phyloP scores from a whole-genome alignment of 2,113 vertebrate genomes.

The Sprattus sprattus region DNA sequence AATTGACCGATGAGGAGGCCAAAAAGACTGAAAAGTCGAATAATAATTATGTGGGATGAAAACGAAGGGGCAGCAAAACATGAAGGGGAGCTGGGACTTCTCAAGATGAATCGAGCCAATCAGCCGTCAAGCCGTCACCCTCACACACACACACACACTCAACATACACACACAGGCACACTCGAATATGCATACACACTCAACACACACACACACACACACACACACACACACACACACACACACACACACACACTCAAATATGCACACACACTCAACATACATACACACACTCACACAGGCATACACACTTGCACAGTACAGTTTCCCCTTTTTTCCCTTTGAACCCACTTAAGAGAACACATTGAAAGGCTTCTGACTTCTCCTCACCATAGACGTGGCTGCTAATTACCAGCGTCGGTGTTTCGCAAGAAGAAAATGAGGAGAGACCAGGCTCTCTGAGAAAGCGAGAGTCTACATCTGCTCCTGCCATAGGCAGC shows the following conservation, averaged over 20 bases:
- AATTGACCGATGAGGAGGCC: conserved; percentile 80
- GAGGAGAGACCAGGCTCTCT: conserved; percentile 11
- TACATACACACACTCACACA: background rate
- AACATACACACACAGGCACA: background rate
- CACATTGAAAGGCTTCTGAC: conserved; percentile 46
- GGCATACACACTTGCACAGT: background rate
- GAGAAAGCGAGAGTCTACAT: background rate
- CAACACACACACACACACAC: conserved; percentile 24
- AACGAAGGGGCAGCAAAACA: conserved; percentile 53
- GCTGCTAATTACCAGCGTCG: conserved; percentile 40
- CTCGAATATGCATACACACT: background rate
- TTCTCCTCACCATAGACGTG: conserved; percentile 34
- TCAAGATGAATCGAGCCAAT: conserved; percentile 61
- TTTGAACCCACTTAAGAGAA: conserved; percentile 58
- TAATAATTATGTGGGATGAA: conserved; percentile 74
- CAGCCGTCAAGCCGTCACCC: conserved; percentile 40
- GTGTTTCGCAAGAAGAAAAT: conserved; percentile 32
- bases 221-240: background rate
- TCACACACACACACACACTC: conserved; percentile 20
- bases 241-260: background rate
- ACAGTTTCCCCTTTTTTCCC: conserved; percentile 36
- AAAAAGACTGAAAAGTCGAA: conserved; percentile 74
- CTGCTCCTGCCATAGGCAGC: conserved; percentile 18
- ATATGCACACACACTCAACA: conserved; percentile 8
- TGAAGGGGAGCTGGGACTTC: conserved; percentile 51